Base-by-base conservation (phyloP, 2,797 vertebrate species). In the Enteromius paludinosus region DNA sequence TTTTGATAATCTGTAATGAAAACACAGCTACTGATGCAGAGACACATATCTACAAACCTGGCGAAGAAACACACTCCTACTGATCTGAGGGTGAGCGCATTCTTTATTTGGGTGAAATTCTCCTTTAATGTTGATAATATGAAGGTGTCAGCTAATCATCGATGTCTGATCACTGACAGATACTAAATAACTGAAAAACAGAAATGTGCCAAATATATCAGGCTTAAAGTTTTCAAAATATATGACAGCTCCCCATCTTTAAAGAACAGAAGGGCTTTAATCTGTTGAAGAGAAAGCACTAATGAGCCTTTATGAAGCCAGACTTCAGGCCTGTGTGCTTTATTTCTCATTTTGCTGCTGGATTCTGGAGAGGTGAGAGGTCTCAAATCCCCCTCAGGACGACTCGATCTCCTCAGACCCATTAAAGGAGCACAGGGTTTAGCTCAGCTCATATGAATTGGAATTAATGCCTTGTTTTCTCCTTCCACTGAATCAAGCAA, bases 371-470 rank as follows among this genome's bases (percentile, higher is more conserved):
- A 81, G 79, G 79, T 94, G 91, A 95, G 92, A 93, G 92, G 93
- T 93, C 92, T 85, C 91, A 92, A 93, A 95, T 94, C 91, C 92
- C 91, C 90, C 92, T 93, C 92, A 93, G 93, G 92, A 94, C 88
- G 89, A 88, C 91, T 91, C 94, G 92, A 95, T 94, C 94, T 95
- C 90, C 90, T 94, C 90, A 93, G 93, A 90, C 90, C 91, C 86
- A 92, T 94, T 93, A 94, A 90, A 88, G 89, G 84, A 87, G 91
- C 91, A 90, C 92, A 92, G 93, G 89, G 86, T 90, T 89, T 91
- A 91, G 89, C 86, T 59, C 74, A 84, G 89, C 87, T 89, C 88
- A 92, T 91, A 93, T 91, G 92, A 93, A 93, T 88, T 86, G 77
- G 90, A 92, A 93, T 93, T 89, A 93, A 82, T 78, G 84, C 73